These are phyloP conservation scores for Pasiphila rectangulata DNA, from an alignment of 2,888 invertebrate genomes.

Conservation along the genomic window DNA sequence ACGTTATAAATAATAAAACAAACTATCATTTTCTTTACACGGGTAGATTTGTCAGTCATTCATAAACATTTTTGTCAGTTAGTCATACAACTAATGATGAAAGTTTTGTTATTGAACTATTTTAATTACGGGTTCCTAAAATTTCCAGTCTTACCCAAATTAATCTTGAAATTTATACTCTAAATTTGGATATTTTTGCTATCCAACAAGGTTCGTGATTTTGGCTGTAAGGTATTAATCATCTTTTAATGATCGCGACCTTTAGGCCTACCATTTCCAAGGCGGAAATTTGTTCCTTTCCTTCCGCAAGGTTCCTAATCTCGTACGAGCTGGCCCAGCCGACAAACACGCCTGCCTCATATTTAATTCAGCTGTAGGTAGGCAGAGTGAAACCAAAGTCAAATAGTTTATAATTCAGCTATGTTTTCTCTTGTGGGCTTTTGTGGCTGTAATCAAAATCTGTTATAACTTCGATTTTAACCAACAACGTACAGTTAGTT, in stretches of 20 bases:
- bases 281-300: constrained; percentile 42
- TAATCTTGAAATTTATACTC: too few relatives aligned
- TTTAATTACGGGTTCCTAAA: not conserved
- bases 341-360: constrained; percentile 14
- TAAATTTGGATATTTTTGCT: constrained; percentile 4
- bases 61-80: too few relatives aligned
- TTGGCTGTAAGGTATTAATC: constrained; percentile 36
- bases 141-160: too few relatives aligned
- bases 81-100: too few relatives aligned
- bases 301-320: constrained; percentile 36
- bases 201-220: constrained; percentile 20
- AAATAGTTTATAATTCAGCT: constrained; percentile 5
- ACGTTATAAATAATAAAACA: too few relatives aligned
- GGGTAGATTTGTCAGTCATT: too few relatives aligned
- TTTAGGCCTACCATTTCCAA: constrained; percentile 35
- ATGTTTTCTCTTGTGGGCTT: not conserved
- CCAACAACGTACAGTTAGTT: constrained; percentile 7
- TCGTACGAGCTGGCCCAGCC: constrained; percentile 15
- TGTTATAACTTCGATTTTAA: constrained; percentile 3
- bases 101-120: not conserved
- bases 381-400: constrained; percentile 8
- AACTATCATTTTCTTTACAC: too few relatives aligned
- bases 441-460: not conserved
- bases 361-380: constrained; percentile 21
- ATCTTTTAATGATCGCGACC: constrained; percentile 41